phyloP scores from a whole-genome alignment of 2,888 invertebrate genomes.

The Caenorhabditis sp. region DNA sequence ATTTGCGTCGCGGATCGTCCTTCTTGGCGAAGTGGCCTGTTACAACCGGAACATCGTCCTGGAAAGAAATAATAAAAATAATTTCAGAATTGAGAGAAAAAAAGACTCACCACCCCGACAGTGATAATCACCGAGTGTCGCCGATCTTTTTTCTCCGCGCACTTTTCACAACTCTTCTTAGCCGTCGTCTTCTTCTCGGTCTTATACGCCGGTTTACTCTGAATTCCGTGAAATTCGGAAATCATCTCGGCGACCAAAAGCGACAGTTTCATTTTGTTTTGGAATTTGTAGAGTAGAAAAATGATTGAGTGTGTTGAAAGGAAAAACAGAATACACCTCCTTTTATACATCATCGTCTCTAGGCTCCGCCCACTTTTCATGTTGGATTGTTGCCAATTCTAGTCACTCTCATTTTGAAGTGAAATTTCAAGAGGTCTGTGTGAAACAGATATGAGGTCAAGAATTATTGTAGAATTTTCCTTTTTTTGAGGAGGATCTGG shows the following conservation, averaged over 20 bases:
- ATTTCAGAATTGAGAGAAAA: background rate
- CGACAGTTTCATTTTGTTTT: constrained; percentile 9
- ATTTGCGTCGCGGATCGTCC: background rate
- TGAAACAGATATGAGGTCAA: too few relatives aligned
- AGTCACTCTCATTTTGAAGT: too few relatives aligned
- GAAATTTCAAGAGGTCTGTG: too few relatives aligned
- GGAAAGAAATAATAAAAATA: constrained; percentile 8
- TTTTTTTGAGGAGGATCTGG: too few relatives aligned
- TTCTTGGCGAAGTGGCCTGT: background rate
- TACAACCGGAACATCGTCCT: constrained; percentile 1
- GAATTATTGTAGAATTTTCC: too few relatives aligned
- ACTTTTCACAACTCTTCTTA: constrained; percentile 12
- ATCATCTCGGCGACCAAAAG: constrained; percentile 14
- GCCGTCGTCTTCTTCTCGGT: constrained; percentile 9
- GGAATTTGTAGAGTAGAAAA: too few relatives aligned
- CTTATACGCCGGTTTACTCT: constrained; percentile 18
- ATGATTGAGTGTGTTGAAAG: too few relatives aligned
- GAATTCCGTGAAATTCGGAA: constrained; percentile 25
- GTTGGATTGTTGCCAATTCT: too few relatives aligned
- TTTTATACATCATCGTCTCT: too few relatives aligned
- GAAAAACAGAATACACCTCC: too few relatives aligned
- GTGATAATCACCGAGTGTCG: constrained; percentile 22
- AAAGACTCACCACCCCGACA: constrained; percentile 18
- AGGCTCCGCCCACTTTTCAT: too few relatives aligned
- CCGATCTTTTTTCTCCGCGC: constrained; percentile 1